Conservation (phyloP, 92 coral and sea anemone genomes). For the Diadumene lineata region DNA sequence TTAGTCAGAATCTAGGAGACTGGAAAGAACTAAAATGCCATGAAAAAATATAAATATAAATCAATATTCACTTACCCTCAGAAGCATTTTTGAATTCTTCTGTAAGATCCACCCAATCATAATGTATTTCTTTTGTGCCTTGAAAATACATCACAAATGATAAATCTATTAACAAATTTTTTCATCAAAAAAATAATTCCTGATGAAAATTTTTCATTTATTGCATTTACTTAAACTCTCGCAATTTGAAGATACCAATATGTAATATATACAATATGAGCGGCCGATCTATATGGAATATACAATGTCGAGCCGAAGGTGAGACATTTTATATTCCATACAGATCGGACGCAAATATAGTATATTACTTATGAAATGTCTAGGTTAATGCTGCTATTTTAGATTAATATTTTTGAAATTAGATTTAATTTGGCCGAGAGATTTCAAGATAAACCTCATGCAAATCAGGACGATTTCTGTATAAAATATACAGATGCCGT, state of each 20-base stretch:
- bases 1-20: neutral
- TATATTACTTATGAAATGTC: no score
- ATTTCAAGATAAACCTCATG: no score
- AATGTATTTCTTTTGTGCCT: constrained; percentile 77
- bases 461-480: no score
- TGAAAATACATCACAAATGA: neutral
- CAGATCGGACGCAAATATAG: no score
- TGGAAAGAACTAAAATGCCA: neutral
- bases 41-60: neutral
- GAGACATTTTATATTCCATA: no score
- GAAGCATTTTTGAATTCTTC: constrained; percentile 70
- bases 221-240: neutral
- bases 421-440: no score
- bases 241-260: neutral
- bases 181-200: neutral
- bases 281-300: no score
- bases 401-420: no score
- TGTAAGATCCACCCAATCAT: constrained; percentile 90
- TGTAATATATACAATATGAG: no score
- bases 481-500: no score
- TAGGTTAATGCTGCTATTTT: no score
- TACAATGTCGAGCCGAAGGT: no score
- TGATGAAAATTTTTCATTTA: neutral
- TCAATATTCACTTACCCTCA: constrained; percentile 58
- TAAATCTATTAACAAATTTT: neutral